Base-by-base conservation (phyloP, 2,888 invertebrate species). In the Netelia fuscicornis region DNA sequence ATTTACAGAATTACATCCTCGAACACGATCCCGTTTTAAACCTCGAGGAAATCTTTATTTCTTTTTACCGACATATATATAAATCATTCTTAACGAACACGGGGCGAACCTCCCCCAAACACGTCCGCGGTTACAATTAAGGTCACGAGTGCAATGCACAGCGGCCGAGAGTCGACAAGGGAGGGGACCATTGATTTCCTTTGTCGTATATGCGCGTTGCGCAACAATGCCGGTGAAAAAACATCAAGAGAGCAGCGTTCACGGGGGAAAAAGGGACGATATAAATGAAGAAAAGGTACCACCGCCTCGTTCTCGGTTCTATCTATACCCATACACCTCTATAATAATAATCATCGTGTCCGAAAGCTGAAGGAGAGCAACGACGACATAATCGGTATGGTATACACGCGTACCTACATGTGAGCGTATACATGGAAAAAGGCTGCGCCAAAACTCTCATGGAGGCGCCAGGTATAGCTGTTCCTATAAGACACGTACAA, bases 281-380 rank as follows among this genome's bases (percentile, higher is more conserved):
- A 78, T 70, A 30, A 60, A 70, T 67, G 68, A 68, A 37, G 67
- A 78, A 70, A 78, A 78, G 78, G 78, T 78, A 77, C 48, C 48
- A 48, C 48, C 77, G 48, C 25, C n/a, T 20, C 20, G 44, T 48
- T 42, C 30, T 30, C 78, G 30, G 37, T 48, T 13, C 13, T 48
- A 13, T 48, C 11, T 48, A 48, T 48, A 48, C 11, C 11, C 11
- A 48, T 48, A 48, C 6, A 0, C 6, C 5, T 30, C 5, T 30
- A 48, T 48, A 48, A 48, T 48, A 48, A 48, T 48, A 13, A 48
- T 48, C 2, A 48, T 48, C 10, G 11, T 1, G 13, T 10, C 11
- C 13, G 48, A 48, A 48, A 42, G 62, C 70, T 78, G 62, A 52
- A 70, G 62, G 62, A 20, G 71, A 79, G 54, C 70, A 70, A 37